Percentiles rank a stretch among this genome's conserved stretches.
Conservation (phyloP, 2,888 invertebrate species). For the Pseudoips prasinana region DNA sequence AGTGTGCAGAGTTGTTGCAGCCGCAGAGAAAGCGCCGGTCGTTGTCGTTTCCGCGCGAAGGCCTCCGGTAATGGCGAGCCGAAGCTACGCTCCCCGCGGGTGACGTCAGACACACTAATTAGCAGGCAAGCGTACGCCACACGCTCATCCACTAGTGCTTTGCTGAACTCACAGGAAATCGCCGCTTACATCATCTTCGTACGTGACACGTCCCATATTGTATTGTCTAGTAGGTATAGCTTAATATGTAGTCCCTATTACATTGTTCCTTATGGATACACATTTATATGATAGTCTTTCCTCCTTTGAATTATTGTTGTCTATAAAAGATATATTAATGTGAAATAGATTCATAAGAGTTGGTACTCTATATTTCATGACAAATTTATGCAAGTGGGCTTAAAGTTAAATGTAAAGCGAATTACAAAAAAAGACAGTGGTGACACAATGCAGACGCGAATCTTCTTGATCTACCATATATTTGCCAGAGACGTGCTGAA, state of each 20-base stretch:
- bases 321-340: no score
- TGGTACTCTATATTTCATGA: no score
- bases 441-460: no score
- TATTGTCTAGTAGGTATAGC: conserved; percentile 43
- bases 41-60: conserved; percentile 79
- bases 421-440: no score
- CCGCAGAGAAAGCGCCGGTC: conserved; percentile 75
- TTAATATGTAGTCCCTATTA: conserved; percentile 23
- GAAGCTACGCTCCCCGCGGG: conserved; percentile 54
- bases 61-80: conserved; percentile 66
- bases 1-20: conserved; percentile 42
- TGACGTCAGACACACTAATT: conserved; percentile 75
- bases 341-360: no score
- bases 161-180: conserved; percentile 68
- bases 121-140: conserved; percentile 62
- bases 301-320: no score
- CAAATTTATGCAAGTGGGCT: no score
- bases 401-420: no score
- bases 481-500: no score
- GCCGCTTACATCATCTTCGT: conserved; percentile 70
- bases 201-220: conserved; percentile 49
- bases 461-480: no score
- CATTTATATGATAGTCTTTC: no score
- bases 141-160: conserved; percentile 50
- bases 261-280: conserved; percentile 18